These are phyloP conservation scores for Poecile atricapillus DNA, from an alignment of 2,113 vertebrate genomes.

Conservation along the genomic window DNA sequence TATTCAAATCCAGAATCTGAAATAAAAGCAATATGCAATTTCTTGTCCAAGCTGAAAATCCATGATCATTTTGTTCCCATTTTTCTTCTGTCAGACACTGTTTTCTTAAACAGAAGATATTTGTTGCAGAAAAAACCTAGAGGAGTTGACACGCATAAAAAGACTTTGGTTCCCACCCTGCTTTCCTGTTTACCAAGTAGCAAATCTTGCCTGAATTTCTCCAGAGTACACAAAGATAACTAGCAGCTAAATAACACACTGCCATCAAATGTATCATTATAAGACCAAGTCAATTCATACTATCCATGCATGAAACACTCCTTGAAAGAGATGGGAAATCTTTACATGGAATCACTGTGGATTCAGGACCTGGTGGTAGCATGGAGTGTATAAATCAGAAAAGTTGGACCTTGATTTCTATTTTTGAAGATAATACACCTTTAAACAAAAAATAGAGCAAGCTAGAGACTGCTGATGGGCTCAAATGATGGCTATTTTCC, in stretches of 20 bases:
- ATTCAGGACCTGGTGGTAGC: neutral
- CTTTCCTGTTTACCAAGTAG: neutral
- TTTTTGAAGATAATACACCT: neutral
- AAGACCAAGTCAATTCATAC: neutral
- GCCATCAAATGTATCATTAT: neutral
- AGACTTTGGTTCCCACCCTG: neutral
- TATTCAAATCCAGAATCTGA: neutral
- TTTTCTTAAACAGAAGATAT: slow-evolving; percentile 12
- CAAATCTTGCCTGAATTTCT: slow-evolving; percentile 13
- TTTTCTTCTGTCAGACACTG: neutral
- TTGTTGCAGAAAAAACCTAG: neutral
- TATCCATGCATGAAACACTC: neutral
- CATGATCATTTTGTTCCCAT: neutral
- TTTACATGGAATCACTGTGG: neutral
- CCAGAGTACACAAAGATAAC: neutral
- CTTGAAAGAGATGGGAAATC: neutral
- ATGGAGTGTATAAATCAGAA: neutral
- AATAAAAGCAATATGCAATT: neutral
- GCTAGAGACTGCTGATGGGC: neutral
- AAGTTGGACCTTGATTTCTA: neutral
- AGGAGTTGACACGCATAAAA: neutral
- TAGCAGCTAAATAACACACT: neutral
- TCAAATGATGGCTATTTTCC: neutral
- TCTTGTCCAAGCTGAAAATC: slow-evolving; percentile 3
- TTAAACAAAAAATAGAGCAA: neutral